phyloP scores from a whole-genome alignment of 2,113 vertebrate species.

The Ovibos moschatus region DNA sequence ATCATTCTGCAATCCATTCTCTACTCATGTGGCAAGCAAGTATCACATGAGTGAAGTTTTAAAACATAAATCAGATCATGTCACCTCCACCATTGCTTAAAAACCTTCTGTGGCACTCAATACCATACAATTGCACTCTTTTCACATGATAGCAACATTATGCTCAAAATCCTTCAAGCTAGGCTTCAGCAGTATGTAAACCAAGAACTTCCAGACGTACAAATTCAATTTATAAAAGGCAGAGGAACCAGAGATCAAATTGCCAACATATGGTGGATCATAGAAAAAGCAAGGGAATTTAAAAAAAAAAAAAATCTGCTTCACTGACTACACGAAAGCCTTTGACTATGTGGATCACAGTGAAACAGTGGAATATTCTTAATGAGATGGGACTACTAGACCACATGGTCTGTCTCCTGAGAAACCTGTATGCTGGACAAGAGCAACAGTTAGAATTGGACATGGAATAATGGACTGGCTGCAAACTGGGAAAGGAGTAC shows the following conservation, averaged over 20 bases:
- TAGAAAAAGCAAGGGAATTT: background rate
- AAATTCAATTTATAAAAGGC: background rate
- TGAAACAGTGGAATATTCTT: background rate
- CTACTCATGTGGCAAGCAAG: background rate
- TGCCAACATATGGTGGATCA: background rate
- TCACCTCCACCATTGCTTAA: background rate
- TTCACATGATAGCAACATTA: background rate
- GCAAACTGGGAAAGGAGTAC: background rate
- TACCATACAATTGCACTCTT: background rate
- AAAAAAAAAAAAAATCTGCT: background rate
- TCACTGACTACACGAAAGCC: background rate
- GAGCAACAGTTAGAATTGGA: background rate
- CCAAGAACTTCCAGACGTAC: background rate
- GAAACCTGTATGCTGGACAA: background rate
- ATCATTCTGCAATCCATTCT: background rate
- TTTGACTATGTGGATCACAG: background rate
- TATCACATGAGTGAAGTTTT: background rate
- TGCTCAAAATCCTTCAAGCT: background rate
- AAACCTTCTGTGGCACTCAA: background rate
- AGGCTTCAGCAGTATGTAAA: background rate
- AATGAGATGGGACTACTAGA: background rate
- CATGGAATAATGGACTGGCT: background rate
- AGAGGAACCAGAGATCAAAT: background rate
- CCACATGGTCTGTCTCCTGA: background rate
- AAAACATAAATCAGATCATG: background rate